Evolutionary conservation across 2,888 invertebrate species (phyloP).

Genomic region (Nephrotoma flavescens): DNA sequence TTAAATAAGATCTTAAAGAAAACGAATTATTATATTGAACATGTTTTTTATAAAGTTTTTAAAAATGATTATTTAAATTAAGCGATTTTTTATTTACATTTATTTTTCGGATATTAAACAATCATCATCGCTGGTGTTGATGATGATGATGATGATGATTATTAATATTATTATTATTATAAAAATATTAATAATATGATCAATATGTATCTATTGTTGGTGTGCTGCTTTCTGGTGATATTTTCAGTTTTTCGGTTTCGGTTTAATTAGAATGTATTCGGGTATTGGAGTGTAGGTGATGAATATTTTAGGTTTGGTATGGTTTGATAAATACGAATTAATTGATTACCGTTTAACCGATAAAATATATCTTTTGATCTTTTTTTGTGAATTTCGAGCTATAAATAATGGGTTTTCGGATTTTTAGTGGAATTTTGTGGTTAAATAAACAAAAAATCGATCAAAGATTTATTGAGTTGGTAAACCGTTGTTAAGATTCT

Average conservation of each 20-base stretch:
- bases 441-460: not conserved
- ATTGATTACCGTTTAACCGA: not conserved
- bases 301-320: not conserved
- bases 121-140: not conserved
- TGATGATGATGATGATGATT: not conserved
- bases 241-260: not conserved
- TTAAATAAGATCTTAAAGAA: constrained; percentile 1
- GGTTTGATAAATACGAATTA: not conserved
- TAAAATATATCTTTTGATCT: not conserved
- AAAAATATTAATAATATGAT: not conserved
- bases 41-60: not conserved
- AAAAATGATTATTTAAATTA: constrained; percentile 4
- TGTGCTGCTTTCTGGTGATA: not conserved
- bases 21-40: not conserved
- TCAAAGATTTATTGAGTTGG: not conserved
- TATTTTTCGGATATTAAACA: not conserved
- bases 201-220: not conserved
- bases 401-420: not conserved
- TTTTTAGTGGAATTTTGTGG: not conserved
- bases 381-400: not conserved
- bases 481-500: not conserved
- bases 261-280: not conserved
- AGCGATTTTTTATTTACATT: not conserved
- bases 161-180: not conserved
- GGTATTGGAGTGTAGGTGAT: not conserved